Evolutionary conservation across 2,113 vertebrate species (phyloP).

Genomic region (Cyanoderma ruficeps): DNA sequence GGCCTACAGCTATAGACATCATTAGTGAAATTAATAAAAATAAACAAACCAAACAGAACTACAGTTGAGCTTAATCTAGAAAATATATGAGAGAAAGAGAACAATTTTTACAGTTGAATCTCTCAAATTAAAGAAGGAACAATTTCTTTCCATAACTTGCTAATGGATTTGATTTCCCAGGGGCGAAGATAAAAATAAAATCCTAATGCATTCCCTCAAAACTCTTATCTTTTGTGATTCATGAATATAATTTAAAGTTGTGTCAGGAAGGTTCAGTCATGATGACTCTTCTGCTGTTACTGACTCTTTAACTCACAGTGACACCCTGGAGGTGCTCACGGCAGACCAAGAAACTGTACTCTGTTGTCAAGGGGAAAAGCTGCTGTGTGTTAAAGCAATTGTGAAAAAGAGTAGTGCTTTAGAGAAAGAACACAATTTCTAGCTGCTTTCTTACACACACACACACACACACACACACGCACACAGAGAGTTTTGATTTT

Average conservation of each 20-base stretch:
- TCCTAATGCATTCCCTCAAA: conserved; percentile 31
- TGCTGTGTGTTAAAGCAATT: neutral
- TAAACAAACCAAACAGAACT: neutral
- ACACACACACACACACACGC: too few relatives aligned
- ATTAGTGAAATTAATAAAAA: neutral
- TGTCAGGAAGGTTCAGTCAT: neutral
- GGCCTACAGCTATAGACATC: neutral
- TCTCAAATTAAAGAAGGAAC: neutral
- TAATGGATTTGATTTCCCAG: conserved; percentile 60
- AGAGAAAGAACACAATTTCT: neutral
- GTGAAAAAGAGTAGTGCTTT: neutral
- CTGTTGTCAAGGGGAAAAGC: neutral
- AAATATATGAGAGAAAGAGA: neutral
- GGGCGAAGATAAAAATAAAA: conserved; percentile 53
- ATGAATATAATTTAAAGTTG: conserved; percentile 31
- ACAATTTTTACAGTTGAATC: neutral
- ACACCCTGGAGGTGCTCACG: neutral
- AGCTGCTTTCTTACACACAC: neutral
- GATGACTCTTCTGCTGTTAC: conserved; percentile 9
- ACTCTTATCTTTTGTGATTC: conserved; percentile 45
- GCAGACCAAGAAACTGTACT: neutral
- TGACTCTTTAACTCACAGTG: neutral
- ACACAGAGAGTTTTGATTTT: neutral
- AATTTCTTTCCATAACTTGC: neutral
- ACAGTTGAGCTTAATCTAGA: neutral